Base-by-base conservation (phyloP, 2,113 vertebrate genomes). In the Platichthys flesus region DNA sequence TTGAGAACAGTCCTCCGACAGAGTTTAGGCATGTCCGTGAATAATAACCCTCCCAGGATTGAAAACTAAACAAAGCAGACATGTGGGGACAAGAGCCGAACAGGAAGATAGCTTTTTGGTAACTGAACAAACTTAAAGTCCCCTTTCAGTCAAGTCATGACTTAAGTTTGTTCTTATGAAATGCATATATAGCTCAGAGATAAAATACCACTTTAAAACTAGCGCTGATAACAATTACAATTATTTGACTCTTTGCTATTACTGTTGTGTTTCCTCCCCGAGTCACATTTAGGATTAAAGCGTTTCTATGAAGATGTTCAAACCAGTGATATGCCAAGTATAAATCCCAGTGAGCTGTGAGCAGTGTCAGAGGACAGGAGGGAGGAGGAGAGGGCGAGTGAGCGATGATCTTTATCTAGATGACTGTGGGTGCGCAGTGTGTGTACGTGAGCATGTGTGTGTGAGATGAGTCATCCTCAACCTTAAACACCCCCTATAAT, bases 401-500 rank as follows among this genome's bases (percentile, higher is more conserved):
- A 88, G 83, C 79, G 86, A 90, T 81, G 88, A 90, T 91, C 86
- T 80, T 82, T 82, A 86, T 86, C 86, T 79, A 86, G 85, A 88
- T 89, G 82, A 84, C 79, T 77, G 87, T 82, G 81, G 70, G 78
- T 76, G 81, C 55, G 1, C 18, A 10, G n/a, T 73, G 74, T 40
- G 52, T 42, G 62, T 42, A 62, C 66, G 58, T 52, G 61, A 42
- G 40, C 40, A 42, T 47, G 58, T 71, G 70, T 83, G 45, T 81
- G 75, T 81, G 78, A 26, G 73, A 90, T 93, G 90, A 91, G 82
- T 91, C 90, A 90, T 79, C 68, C 65, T 87, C 70, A 85, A 87
- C 88, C 84, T 87, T 84, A 85, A 90, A 88, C 88, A 83, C 85
- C 74, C 78, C 70, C 67, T 71, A 69, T 87, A 88, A 93, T 88